A percentile compares a stretch with the other conserved stretches of the same genome.
Conservation (phyloP, 2,888 invertebrate species). For the Torymus tubicola region DNA sequence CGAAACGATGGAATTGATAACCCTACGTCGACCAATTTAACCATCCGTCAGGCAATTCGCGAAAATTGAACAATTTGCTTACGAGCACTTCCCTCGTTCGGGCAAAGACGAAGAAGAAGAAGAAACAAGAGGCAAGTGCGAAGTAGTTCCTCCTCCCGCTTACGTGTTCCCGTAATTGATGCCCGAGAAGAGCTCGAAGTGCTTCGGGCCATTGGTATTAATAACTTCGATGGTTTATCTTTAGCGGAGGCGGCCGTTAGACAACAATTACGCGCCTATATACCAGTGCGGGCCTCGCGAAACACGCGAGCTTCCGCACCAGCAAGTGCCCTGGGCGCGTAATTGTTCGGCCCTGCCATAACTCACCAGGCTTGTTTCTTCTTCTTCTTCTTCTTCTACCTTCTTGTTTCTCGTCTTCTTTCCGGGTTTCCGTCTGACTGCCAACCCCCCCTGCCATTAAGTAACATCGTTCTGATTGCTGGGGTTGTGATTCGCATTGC, state of each 20-base stretch:
- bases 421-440: neutral
- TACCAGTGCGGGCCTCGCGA: constrained; percentile 42
- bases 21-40: neutral
- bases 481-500: no score
- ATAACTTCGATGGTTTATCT: constrained; percentile 61
- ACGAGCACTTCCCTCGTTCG: neutral
- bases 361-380: constrained; percentile 49
- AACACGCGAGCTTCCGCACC: constrained; percentile 62
- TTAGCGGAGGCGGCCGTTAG: constrained; percentile 58
- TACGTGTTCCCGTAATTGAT: constrained; percentile 44
- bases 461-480: no score
- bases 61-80: constrained; percentile 52
- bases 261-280: constrained; percentile 58
- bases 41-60: constrained; percentile 9
- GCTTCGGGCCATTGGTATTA: constrained; percentile 49
- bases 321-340: constrained; percentile 51
- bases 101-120: no score
- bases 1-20: constrained; percentile 56
- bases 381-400: constrained; percentile 18
- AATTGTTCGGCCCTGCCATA: constrained; percentile 55
- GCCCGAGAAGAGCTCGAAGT: constrained; percentile 29
- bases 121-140: constrained; percentile 20
- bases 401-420: neutral
- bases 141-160: constrained; percentile 22
- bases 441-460: no score